A percentile compares a stretch with the other conserved stretches of the same genome.
Conservation (phyloP, 2,888 invertebrate genomes). For the Shargacucullia verbasci region DNA sequence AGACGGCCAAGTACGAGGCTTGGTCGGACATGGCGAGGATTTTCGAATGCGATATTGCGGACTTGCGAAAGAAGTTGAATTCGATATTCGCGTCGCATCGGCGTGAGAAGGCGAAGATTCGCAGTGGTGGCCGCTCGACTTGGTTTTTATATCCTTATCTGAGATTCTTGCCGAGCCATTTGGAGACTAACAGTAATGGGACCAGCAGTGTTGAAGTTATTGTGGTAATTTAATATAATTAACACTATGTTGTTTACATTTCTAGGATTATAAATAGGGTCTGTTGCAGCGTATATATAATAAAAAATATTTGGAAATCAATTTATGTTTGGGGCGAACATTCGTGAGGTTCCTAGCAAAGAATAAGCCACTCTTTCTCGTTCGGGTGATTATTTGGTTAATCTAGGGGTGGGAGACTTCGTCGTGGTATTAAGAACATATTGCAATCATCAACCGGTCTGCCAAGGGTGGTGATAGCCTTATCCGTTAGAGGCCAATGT, state of each 20-base stretch:
- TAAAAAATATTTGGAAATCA: no score
- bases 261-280: no score
- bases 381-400: no score
- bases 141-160: conserved; percentile 81
- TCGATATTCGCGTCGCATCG: conserved; percentile 82
- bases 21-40: conserved; percentile 74
- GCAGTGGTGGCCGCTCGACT: conserved; percentile 68
- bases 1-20: conserved; percentile 75
- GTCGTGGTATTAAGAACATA: no score
- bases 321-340: no score
- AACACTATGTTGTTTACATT: conserved; percentile 1
- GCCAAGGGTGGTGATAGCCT: no score
- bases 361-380: no score
- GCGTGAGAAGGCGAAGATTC: conserved; percentile 77
- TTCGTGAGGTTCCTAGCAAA: no score
- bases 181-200: conserved; percentile 51
- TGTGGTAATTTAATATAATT: conserved; percentile 15
- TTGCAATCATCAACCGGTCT: no score
- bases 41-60: conserved; percentile 76
- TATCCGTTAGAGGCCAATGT: no score
- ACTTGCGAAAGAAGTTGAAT: conserved; percentile 80
- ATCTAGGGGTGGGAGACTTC: no score
- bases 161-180: conserved; percentile 74
- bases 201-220: conserved; percentile 17
- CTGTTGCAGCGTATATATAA: no score